Percentiles rank a stretch among this genome's conserved stretches.
These are phyloP conservation scores for Idaea dimidiata DNA, from an alignment of 2,888 invertebrate genomes.

Conservation along the genomic window DNA sequence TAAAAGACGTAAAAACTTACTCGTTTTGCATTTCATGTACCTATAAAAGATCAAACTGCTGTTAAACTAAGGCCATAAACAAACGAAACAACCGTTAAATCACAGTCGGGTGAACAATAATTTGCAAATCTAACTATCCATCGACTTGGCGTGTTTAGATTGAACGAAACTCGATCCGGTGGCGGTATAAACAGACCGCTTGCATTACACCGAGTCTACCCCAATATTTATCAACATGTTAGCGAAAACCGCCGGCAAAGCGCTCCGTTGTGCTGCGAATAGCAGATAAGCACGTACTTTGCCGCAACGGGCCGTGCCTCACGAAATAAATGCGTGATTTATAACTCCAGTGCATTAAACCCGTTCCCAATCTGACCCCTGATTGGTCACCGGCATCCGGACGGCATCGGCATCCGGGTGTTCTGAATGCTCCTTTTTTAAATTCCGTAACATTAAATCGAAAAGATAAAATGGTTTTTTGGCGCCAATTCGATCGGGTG, in stretches of 20 bases:
- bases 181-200: constrained; percentile 33
- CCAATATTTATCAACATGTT: constrained; percentile 72
- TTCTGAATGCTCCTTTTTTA: constrained; percentile 22
- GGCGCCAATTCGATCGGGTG: constrained; percentile 13
- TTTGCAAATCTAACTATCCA: constrained; percentile 35
- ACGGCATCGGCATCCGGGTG: constrained; percentile 40
- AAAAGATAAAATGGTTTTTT: constrained; percentile 15
- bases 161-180: constrained; percentile 31
- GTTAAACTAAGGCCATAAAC: constrained; percentile 15
- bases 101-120: constrained; percentile 42
- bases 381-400: constrained; percentile 33
- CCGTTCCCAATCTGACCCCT: constrained; percentile 36
- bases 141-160: constrained; percentile 36
- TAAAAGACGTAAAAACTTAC: background rate
- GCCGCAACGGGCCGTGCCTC: constrained; percentile 62
- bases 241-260: constrained; percentile 52
- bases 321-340: constrained; percentile 76
- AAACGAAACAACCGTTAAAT: constrained; percentile 25
- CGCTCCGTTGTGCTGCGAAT: constrained; percentile 65
- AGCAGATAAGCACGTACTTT: constrained; percentile 74
- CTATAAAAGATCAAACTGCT: background rate
- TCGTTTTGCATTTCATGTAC: background rate
- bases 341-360: constrained; percentile 62
- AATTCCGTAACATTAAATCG: constrained; percentile 20
- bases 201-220: constrained; percentile 39